These are phyloP conservation scores for Drosophila birchii DNA, from an alignment of 2,888 invertebrate species.

Conservation along the genomic window DNA sequence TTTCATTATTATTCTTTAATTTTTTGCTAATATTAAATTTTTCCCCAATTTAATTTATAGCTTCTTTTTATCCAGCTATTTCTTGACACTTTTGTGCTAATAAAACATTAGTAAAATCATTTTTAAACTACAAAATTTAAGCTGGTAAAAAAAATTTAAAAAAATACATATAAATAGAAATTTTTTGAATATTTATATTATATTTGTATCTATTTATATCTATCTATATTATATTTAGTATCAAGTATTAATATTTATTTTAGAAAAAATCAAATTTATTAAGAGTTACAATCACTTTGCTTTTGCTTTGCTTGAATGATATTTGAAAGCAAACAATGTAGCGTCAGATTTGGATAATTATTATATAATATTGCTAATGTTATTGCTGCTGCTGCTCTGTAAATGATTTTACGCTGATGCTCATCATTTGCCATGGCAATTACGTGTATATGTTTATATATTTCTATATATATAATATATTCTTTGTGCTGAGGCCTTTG, in stretches of 20 bases:
- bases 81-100: background rate
- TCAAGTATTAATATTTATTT: no score
- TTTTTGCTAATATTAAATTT: no score
- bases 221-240: no score
- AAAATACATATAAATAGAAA: no score
- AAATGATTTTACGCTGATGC: conserved; percentile 59
- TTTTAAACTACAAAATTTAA: no score
- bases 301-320: background rate
- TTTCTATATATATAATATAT: conserved; percentile 9
- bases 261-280: no score
- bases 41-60: background rate
- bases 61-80: background rate
- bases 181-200: no score
- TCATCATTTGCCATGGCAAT: conserved; percentile 43
- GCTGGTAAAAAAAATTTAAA: no score
- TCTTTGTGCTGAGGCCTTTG: conserved; percentile 43
- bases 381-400: conserved; percentile 30
- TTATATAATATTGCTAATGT: conserved; percentile 37
- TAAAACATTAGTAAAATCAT: no score
- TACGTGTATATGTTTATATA: conserved; percentile 11
- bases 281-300: background rate
- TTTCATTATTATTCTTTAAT: no score
- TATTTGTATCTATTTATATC: no score
- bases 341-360: conserved; percentile 4
- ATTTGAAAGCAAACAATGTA: conserved; percentile 4